Base-by-base conservation (phyloP, 2,888 invertebrate species). In the Proisotoma minuta region DNA sequence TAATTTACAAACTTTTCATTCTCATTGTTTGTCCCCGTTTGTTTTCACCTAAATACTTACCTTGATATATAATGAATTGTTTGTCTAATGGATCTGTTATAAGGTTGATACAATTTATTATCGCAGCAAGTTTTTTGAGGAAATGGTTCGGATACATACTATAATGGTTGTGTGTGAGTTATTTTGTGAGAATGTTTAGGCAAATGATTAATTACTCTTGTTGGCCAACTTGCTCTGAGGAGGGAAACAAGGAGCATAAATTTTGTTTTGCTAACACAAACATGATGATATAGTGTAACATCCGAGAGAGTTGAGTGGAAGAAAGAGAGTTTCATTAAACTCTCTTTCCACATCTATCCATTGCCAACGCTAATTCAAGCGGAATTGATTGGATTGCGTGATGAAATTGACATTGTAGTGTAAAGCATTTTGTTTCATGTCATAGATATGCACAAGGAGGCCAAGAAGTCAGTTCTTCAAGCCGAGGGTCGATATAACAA, bases 391-490 rank as follows among this genome's bases (percentile, higher is more conserved):
- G 15, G 39, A 34, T 15, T 12, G 39, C 15, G 10, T 10, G 39
- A 34, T 34, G 39, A 12, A 12, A 34, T 34, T 34, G 10, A 12
- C 15, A 12, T 10, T 34, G 39, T 10, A 12, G 39, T 15, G 39
- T 34, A 12, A 34, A 34, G 10, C 12, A 22, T 29, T 18, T 57
- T 50, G 27, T 29, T 40, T 57, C 40, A 18, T 28, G 43, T 48
- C 23, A 27, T 57, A 69, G 90, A 89, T 79, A 84, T 93, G 57
- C 94, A 95, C 79, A 87, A 87, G 50, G 94, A 93, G 1, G 95
- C 95, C 0, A 93, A 93, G 78, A 93, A 95, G 81, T 94, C 93
- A 0, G 94, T 95, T 59, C 87, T 89, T 0, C 77, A 94, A 51
- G 95, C 96, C 0, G 95, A 95, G 78, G 87, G 89, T 77, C 83